These are phyloP conservation scores for Chromis chromis DNA, from an alignment of 2,797 vertebrate species.

Conservation along the genomic window DNA sequence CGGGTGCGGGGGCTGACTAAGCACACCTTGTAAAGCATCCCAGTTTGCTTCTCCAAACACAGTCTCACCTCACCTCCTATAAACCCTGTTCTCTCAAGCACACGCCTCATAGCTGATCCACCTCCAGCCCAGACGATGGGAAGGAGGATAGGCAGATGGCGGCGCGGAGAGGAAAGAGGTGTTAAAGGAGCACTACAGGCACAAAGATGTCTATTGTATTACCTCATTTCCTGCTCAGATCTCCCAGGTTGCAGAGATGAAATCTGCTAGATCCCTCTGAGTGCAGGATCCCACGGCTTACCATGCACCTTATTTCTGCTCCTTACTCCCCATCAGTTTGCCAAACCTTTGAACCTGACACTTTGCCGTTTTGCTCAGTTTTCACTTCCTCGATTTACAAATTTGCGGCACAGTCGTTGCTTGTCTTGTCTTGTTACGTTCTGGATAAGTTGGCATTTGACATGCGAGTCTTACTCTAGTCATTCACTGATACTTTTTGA, in stretches of 20 bases:
- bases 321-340: constrained; percentile 41
- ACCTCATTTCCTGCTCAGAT: constrained; percentile 77
- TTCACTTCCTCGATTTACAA: not conserved
- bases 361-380: not conserved
- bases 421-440: no score
- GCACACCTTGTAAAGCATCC: constrained; percentile 61
- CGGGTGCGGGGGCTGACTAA: constrained; percentile 52
- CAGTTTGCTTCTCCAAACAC: constrained; percentile 62
- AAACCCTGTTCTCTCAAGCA: constrained; percentile 56
- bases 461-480: no score
- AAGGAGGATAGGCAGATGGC: constrained; percentile 55
- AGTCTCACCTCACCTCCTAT: constrained; percentile 69
- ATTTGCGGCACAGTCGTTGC: no score
- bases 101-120: constrained; percentile 51
- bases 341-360: constrained; percentile 37
- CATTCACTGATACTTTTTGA: no score
- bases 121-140: constrained; percentile 60
- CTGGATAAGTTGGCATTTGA: no score
- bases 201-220: constrained; percentile 74
- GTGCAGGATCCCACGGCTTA: constrained; percentile 39
- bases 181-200: constrained; percentile 41
- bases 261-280: constrained; percentile 54
- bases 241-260: constrained; percentile 66
- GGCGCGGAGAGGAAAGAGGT: constrained; percentile 32
- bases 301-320: constrained; percentile 42